These are phyloP conservation scores for Drosophila prolongata DNA, from an alignment of 2,888 invertebrate genomes.

Conservation along the genomic window DNA sequence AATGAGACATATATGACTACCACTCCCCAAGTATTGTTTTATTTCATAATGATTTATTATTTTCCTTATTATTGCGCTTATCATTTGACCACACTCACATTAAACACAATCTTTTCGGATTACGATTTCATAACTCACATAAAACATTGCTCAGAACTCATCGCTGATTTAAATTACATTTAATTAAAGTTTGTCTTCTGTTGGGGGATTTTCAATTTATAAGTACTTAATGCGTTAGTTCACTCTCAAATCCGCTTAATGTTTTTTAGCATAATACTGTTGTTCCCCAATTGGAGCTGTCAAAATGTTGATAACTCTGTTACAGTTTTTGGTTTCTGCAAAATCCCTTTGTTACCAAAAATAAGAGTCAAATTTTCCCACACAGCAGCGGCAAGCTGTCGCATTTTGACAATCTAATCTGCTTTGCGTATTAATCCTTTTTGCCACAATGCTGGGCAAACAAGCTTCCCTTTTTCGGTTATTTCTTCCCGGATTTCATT, in stretches of 20 bases:
- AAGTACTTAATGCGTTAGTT: constrained; percentile 35
- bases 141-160: constrained; percentile 1
- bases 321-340: constrained; percentile 26
- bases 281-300: constrained; percentile 43
- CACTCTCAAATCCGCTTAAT: constrained; percentile 31
- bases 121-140: background rate
- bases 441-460: constrained; percentile 52
- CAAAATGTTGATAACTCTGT: constrained; percentile 51
- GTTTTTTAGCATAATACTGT: constrained; percentile 40
- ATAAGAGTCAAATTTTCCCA: constrained; percentile 21
- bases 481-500: background rate
- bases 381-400: constrained; percentile 58
- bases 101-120: background rate
- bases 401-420: constrained; percentile 71
- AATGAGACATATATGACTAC: too few species aligned
- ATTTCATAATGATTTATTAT: background rate
- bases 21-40: background rate
- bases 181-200: constrained; percentile 16
- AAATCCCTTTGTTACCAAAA: constrained; percentile 2
- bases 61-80: background rate
- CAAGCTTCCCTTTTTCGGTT: constrained; percentile 4
- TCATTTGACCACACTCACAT: background rate
- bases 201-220: constrained; percentile 4
- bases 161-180: constrained; percentile 2
- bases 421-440: constrained; percentile 69